Conservation (phyloP, 2,797 vertebrate genomes). For the Propithecus perrieri region DNA sequence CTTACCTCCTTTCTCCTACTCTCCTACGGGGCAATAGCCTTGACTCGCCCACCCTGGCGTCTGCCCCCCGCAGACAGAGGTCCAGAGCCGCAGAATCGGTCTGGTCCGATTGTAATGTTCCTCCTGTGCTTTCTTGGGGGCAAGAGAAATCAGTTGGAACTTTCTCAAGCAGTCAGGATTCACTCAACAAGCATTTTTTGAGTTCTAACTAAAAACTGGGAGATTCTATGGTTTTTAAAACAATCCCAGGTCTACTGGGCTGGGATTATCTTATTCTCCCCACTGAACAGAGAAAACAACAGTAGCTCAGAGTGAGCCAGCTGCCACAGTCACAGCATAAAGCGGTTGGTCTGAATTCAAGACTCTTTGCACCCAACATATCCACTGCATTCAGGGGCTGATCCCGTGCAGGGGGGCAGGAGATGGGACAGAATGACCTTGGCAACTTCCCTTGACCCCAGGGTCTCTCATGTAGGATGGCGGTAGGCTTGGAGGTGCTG, state of each 20-base stretch:
- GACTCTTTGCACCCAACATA: neutral
- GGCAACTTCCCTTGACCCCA: accelerated
- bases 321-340: neutral
- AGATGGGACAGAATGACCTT: neutral
- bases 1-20: neutral
- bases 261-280: neutral
- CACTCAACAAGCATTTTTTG: neutral
- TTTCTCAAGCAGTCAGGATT: neutral
- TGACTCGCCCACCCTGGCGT: neutral
- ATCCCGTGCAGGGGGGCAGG: neutral
- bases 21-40: neutral
- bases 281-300: neutral
- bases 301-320: neutral
- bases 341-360: neutral
- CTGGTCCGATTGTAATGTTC: neutral
- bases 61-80: neutral
- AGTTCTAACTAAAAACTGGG: neutral
- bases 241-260: neutral
- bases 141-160: neutral
- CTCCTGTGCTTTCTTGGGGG: neutral
- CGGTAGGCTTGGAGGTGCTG: accelerated
- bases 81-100: neutral
- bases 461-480: accelerated
- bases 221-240: neutral
- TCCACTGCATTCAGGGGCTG: no score